Base-by-base conservation (phyloP, 2,888 invertebrate species). In the Pedicia rivosa region DNA sequence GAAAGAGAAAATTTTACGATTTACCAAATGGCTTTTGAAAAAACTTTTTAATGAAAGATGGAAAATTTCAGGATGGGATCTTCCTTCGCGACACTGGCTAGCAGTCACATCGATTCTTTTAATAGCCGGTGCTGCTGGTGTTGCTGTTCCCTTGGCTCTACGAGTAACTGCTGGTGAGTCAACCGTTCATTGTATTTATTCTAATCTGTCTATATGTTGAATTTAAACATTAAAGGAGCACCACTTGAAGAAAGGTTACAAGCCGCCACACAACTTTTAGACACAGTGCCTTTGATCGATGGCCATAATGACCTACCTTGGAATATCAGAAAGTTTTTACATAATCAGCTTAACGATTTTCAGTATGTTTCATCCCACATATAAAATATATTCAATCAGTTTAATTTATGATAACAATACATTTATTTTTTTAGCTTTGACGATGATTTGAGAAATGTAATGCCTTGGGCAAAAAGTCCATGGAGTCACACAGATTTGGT, bases 241-340 rank as follows among this genome's bases (percentile, higher is more conserved):
- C 78, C 81, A 5, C 68, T 79, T 46, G 78, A 79, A 53, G 81
- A 82, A 59, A 67, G 81, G 33, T 65, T 81, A 44, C 75, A 78
- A 48, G 72, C 78, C 40, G 80, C 79, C 9, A 73, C 75, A 41
- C 68, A 78, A 45, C 67, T 81, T 19, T 65, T 81, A 43, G 74
- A 78, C 55, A 78, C 80, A 64, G 78, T 79, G 48, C 81, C 81
- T 46, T 73, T 82, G 48, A 71, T 82, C 48, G 82, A 82, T 60
- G 86, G 86, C 46, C 87, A 88, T 70, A 88, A 88, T 64, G 88
- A 88, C 61, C 66, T 87, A 45, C 86, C 87, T 10, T 87, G 86
- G 84, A 87, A 87, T 62, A 83, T 88, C 58, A 68, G 87, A 47
- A 86, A 86, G 64, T 86, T 87, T 64, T 69, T 86, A 57, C 84